These are phyloP conservation scores for Deilephila elpenor DNA, from an alignment of 2,888 invertebrate genomes.

Conservation along the genomic window DNA sequence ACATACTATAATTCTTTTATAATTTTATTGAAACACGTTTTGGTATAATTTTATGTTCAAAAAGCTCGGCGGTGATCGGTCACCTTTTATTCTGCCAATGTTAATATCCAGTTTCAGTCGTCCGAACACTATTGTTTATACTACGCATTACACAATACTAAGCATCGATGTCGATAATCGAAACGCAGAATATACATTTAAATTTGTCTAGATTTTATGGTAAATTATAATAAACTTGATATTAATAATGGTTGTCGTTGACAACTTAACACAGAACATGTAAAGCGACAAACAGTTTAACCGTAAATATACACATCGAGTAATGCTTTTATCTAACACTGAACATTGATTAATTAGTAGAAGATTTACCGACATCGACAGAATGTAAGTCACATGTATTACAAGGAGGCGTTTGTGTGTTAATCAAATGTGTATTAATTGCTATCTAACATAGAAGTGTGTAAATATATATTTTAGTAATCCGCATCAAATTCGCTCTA, in stretches of 20 bases:
- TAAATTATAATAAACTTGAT: neutral
- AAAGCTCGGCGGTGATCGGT: neutral
- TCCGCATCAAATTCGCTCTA: neutral
- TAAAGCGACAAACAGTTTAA: neutral
- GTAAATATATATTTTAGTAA: neutral
- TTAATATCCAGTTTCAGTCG: neutral
- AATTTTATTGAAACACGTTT: constrained; percentile 26
- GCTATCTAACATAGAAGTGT: constrained; percentile 3
- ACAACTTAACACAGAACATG: neutral
- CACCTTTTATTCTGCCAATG: neutral
- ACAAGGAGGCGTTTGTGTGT: neutral
- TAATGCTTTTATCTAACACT: neutral
- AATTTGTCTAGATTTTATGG: neutral
- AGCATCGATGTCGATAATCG: constrained; percentile 12
- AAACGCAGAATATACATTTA: neutral
- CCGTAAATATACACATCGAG: neutral
- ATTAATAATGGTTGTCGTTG: neutral
- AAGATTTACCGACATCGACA: neutral
- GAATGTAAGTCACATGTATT: neutral
- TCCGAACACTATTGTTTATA: neutral
- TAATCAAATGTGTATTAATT: neutral
- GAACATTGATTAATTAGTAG: neutral
- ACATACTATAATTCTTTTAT: constrained; percentile 18
- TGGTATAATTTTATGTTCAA: constrained; percentile 10
- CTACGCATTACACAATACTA: neutral